Evolutionary conservation across 2,113 vertebrate genomes (phyloP), one percentile per base, ranked within the genome.

Genomic region (Plecotus auritus): DNA sequence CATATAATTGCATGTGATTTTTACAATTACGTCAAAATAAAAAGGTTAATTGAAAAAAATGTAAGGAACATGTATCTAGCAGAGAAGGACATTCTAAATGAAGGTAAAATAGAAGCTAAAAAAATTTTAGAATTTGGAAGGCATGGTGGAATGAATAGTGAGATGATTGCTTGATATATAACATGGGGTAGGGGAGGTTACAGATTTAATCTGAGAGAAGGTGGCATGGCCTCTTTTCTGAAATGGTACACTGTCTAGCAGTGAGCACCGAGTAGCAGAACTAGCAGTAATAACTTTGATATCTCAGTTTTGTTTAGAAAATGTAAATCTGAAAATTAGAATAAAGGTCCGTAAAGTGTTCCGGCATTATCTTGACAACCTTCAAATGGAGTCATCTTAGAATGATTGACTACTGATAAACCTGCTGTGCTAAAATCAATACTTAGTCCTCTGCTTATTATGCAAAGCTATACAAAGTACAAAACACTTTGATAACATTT

Each of bases 361-460:
- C 76, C 95, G 47, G 76, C 32, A 85, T 80, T 95, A 80, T 56
- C 77, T 95, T 78, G 85, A 28, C 45, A 77, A 11, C 1, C 9
- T 95, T 92, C 70, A 72, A 93, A 13, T 85, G 96, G 93, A 92
- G 74, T 72, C 77, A 95, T 67, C 88, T 95, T 30, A 90, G 40
- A 85, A 91, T 85, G n/a, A 96, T 85, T 93, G 77, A 95, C 77
- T 80, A 84, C 74, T 76, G 78, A n/a, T 35, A 59, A 82, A 88
- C 4, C 32, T n/a, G 66, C 40, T 69, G 16, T 77, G 83, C 72
- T 88, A 70, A 96, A 54, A 83, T 69, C n/a, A 91, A 28, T 74
- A 7, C 90, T 89, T 59, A 59, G 76, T 51, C 40, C 30, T 86
- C 12, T 80, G 2, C 85, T 92, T 90, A 69, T 80, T 93, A 22